phyloP scores from a whole-genome alignment of 1,140 invertebrate species.

The Chironomus striatipennis region DNA sequence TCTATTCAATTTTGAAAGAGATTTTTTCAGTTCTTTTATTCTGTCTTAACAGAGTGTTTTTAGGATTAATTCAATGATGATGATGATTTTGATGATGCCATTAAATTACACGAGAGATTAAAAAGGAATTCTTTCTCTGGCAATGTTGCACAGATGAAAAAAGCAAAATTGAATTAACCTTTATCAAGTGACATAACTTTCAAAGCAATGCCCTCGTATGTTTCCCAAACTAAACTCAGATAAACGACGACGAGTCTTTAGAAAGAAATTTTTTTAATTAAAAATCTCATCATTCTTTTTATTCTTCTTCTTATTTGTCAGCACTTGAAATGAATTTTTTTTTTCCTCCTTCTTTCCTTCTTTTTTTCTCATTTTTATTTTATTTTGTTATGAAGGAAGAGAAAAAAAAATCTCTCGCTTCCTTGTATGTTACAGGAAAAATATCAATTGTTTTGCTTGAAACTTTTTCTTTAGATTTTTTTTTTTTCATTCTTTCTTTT shows the following conservation, averaged over 20 bases:
- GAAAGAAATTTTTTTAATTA: neutral
- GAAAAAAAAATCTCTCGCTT: constrained; percentile 6
- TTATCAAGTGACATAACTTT: neutral
- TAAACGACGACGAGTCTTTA: neutral
- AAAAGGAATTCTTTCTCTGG: too few relatives aligned
- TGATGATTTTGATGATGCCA: too few relatives aligned
- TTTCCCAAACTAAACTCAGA: neutral
- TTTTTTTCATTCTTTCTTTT: neutral
- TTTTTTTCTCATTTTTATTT: neutral
- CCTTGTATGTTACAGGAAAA: constrained; percentile 12
- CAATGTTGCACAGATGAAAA: too few relatives aligned
- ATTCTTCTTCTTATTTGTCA: neutral
- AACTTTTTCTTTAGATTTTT: neutral
- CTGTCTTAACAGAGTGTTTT: too few relatives aligned
- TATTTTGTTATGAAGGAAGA: neutral
- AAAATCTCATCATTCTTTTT: constrained; percentile 9
- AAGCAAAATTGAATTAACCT: too few relatives aligned
- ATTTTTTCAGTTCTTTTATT: too few relatives aligned
- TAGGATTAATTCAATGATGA: too few relatives aligned
- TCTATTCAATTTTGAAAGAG: neutral
- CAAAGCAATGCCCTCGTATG: neutral
- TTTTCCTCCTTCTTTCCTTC: neutral
- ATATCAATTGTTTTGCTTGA: constrained; percentile 8
- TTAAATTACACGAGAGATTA: too few relatives aligned
- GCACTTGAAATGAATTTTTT: constrained; percentile 12